Base-by-base conservation (phyloP, 2,888 invertebrate species). In the Apomyelois bistriatella region DNA sequence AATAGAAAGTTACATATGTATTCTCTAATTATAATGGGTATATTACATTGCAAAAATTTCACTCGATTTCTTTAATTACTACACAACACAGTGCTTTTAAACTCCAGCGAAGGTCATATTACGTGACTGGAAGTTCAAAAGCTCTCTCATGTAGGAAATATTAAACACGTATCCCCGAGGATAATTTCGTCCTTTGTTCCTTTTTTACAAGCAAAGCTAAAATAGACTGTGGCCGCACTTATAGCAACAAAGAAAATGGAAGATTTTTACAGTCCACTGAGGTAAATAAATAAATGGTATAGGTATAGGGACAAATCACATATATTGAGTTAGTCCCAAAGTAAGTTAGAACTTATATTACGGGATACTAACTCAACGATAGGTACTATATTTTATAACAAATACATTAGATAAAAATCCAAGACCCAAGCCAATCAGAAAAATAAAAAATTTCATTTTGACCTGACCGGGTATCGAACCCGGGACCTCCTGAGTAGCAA, bases 41-140 rank as follows among this genome's bases (percentile, higher is more conserved):
- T 10, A 32, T 10, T 9, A 32, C 32, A 32, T 32, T 6, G 32
- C 10, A 3, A 15, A 40, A 16, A 40, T 40, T 40, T 9, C 40
- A 16, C 16, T 15, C 9, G 16, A 9, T 15, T 16, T 16, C 15
- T 16, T 32, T 46, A 46, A 35, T 32, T 46, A 10, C 43, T 46
- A 13, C 15, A 15, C 30, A 46, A 13, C 15, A 15, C 30, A 46
- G 43, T 2, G 15, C 43, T 46, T 32, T 32, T 30, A 46, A 46
- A 32, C 30, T 32, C 15, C 3, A 13, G 12, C 30, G 32, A 43
- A n/a, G 28, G 13, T 46, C 13, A 13, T 30, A 12, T 46, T 41
- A 46, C 43, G 43, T 46, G 43, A 46, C 30, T 32, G 4, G 15
- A 46, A 46, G 9, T 13, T 46, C 30, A 46, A 46, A 38, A 30